A percentile compares a stretch with the other conserved stretches of the same genome.
Conservation (phyloP, 2,888 invertebrate genomes). For the Alviniconcha strummeri region DNA sequence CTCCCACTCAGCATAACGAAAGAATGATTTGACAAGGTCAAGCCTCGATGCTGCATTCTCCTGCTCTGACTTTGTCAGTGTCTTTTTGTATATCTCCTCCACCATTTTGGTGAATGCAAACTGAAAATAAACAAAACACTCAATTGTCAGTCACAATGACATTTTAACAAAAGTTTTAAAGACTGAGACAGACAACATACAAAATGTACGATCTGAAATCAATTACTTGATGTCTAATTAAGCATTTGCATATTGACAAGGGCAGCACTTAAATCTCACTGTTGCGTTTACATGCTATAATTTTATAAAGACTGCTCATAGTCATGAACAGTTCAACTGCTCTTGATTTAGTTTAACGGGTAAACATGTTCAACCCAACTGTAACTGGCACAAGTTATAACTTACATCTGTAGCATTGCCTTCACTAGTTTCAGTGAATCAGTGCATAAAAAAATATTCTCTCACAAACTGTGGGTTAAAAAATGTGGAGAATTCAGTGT, state of each 20-base stretch:
- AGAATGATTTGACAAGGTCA: slow-evolving; percentile 22
- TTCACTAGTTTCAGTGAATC: no score
- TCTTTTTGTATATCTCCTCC: slow-evolving; percentile 44
- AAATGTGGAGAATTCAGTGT: no score
- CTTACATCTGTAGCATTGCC: no score
- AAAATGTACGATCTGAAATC: background rate
- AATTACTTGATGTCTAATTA: background rate
- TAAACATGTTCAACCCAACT: no score
- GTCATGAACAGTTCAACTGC: no score
- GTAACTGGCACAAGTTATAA: no score
- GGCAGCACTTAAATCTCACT: no score
- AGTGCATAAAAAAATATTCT: no score
- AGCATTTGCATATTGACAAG: background rate
- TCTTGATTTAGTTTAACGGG: no score
- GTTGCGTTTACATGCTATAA: background rate
- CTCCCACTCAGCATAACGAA: slow-evolving; percentile 53
- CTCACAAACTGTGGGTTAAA: no score
- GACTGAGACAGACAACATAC: background rate
- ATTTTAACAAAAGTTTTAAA: background rate
- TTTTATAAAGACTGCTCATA: background rate
- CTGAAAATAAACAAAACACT: slow-evolving; percentile 41
- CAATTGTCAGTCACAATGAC: background rate
- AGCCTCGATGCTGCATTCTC: slow-evolving; percentile 23
- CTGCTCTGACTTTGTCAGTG: slow-evolving; percentile 31
- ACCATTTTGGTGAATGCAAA: slow-evolving; percentile 50